These are phyloP conservation scores for Panopea generosa DNA, from an alignment of 2,888 invertebrate genomes.

Conservation along the genomic window DNA sequence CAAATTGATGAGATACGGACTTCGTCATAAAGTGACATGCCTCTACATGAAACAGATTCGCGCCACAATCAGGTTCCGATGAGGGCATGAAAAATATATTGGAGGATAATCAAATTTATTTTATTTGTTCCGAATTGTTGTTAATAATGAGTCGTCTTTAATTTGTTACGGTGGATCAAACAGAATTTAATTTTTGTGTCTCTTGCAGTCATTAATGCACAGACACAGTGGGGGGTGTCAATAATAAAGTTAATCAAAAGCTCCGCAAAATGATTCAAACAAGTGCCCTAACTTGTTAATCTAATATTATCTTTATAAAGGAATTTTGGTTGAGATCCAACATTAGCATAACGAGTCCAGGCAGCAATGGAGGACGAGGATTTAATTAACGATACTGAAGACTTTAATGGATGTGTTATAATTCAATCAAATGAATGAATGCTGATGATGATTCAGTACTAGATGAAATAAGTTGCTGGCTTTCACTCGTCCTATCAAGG, in stretches of 20 bases:
- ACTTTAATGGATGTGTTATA: conserved; percentile 30
- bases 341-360: conserved; percentile 2
- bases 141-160: conserved; percentile 38
- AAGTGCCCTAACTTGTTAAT: conserved; percentile 39
- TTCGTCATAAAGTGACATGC: conserved; percentile 55
- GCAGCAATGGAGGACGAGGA: conserved; percentile 9
- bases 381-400: conserved; percentile 41
- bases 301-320: neutral
- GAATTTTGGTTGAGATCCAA: neutral
- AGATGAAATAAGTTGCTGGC: too few species aligned
- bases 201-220: conserved; percentile 28
- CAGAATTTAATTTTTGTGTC: conserved; percentile 50
- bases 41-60: conserved; percentile 46
- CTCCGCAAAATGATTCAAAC: conserved; percentile 37
- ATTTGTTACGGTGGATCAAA: conserved; percentile 18
- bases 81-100: conserved; percentile 16
- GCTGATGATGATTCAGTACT: neutral
- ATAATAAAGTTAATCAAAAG: conserved; percentile 13
- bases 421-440: conserved; percentile 40
- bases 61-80: conserved; percentile 33
- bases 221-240: conserved; percentile 13
- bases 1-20: conserved; percentile 57
- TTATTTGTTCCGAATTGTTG: conserved; percentile 43
- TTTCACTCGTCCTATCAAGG: too few species aligned
- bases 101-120: conserved; percentile 32